These are phyloP conservation scores for Engystomops pustulosus DNA, from an alignment of 2,113 vertebrate genomes.

Conservation along the genomic window DNA sequence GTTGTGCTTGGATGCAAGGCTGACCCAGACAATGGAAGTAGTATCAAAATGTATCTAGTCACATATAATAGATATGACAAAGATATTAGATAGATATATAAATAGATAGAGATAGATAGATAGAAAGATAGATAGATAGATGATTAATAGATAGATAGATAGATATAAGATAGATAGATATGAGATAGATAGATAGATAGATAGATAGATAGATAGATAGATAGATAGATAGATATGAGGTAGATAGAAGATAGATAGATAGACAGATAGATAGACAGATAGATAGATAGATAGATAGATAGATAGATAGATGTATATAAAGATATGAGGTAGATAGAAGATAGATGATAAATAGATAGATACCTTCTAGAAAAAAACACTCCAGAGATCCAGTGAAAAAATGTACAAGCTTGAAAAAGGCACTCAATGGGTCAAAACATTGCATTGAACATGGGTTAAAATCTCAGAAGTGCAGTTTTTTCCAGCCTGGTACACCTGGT, in stretches of 20 bases:
- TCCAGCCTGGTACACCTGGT: too few species aligned
- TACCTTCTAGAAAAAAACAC: too few species aligned
- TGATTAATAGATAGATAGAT: background rate
- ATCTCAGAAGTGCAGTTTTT: too few species aligned
- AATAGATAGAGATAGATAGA: background rate
- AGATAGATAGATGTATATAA: background rate
- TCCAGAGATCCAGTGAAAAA: too few species aligned
- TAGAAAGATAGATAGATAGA: background rate
- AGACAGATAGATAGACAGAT: background rate
- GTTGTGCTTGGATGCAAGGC: background rate
- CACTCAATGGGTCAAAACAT: too few species aligned
- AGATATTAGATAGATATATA: background rate
- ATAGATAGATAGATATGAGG: background rate
- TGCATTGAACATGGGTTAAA: too few species aligned
- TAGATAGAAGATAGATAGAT: background rate
- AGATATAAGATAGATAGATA: background rate
- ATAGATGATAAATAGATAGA: background rate
- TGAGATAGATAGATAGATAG: slow-evolving; percentile 1
- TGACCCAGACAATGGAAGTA: background rate
- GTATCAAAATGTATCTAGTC: too few species aligned
- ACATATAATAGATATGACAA: background rate
- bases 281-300: slow-evolving; percentile 1
- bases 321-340: background rate
- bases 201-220: slow-evolving; percentile 4
- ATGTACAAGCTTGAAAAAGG: too few species aligned